These are phyloP conservation scores for Drosophila kurseongensis DNA, from an alignment of 1,140 invertebrate species.

Conservation along the genomic window DNA sequence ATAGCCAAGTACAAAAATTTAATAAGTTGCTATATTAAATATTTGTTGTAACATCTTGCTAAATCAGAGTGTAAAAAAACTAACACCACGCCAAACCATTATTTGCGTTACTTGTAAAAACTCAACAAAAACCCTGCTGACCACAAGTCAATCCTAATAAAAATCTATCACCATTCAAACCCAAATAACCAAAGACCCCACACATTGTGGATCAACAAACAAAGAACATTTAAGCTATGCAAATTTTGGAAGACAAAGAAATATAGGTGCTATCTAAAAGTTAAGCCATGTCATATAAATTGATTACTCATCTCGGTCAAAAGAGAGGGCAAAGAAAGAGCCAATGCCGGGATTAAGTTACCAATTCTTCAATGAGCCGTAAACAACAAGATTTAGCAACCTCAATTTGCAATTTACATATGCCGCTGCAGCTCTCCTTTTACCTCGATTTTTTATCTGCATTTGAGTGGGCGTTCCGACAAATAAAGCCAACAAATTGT, in stretches of 20 bases:
- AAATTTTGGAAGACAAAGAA: constrained; percentile 29
- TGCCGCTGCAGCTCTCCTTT: constrained; percentile 18
- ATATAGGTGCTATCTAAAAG: constrained; percentile 3
- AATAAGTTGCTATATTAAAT: too few relatives aligned
- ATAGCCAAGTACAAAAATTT: too few relatives aligned
- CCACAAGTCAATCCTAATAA: not conserved
- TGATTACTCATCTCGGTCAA: constrained; percentile 56
- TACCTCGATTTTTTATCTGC: constrained; percentile 10
- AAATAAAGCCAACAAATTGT: constrained; percentile 55
- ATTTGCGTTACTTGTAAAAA: not conserved
- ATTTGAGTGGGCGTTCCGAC: constrained; percentile 43
- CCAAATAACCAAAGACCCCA: constrained; percentile 28
- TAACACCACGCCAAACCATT: not conserved
- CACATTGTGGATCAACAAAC: constrained; percentile 16
- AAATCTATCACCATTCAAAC: not conserved
- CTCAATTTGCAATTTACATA: constrained; percentile 41
- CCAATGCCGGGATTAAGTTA: constrained; percentile 38
- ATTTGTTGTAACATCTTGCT: not conserved
- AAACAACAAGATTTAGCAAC: constrained; percentile 49
- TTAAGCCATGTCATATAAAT: not conserved
- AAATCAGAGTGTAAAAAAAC: not conserved
- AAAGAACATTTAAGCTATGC: constrained; percentile 19
- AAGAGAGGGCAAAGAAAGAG: constrained; percentile 37
- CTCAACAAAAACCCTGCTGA: not conserved
- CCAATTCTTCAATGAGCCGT: constrained; percentile 52